Percentiles rank a stretch among this genome's conserved stretches.
phyloP scores from a whole-genome alignment of 2,113 vertebrate genomes.

The Prochilodus magdalenae region DNA sequence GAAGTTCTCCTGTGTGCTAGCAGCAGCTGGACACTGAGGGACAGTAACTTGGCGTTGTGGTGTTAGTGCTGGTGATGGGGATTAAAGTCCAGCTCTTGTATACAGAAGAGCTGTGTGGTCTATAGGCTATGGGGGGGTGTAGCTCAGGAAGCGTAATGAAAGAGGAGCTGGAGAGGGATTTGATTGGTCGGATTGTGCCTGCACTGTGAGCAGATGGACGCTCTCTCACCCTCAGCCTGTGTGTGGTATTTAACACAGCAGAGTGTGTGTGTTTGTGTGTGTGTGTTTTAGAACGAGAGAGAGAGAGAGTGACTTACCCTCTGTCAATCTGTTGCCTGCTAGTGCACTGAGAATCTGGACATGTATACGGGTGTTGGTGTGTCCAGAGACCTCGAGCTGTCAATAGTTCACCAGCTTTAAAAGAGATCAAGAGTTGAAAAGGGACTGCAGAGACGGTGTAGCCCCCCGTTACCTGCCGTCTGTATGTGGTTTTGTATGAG shows the following conservation, averaged over 20 bases:
- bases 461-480: not conserved
- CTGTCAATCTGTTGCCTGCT: conserved; percentile 16
- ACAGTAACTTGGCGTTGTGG: not conserved
- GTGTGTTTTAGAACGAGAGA: conserved; percentile 21
- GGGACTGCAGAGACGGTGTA: not conserved
- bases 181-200: conserved; percentile 36
- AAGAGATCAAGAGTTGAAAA: not conserved
- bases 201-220: conserved; percentile 53
- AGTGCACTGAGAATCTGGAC: not conserved
- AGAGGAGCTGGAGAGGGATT: not conserved
- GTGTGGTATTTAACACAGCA: conserved; percentile 36
- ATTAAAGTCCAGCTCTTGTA: not conserved
- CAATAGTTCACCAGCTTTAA: not conserved
- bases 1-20: too few species aligned
- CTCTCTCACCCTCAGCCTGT: conserved; percentile 47
- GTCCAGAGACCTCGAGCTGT: not conserved
- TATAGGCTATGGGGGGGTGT: not conserved
- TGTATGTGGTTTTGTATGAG: not conserved
- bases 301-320: conserved; percentile 18
- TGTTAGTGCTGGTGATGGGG: not conserved
- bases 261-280: conserved; percentile 15
- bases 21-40: too few species aligned
- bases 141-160: not conserved
- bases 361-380: conserved; percentile 5
- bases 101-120: not conserved